A percentile compares a stretch with the other conserved stretches of the same genome.
Evolutionary conservation across 2,113 vertebrate genomes (phyloP).

Genomic region (Channa argus): DNA sequence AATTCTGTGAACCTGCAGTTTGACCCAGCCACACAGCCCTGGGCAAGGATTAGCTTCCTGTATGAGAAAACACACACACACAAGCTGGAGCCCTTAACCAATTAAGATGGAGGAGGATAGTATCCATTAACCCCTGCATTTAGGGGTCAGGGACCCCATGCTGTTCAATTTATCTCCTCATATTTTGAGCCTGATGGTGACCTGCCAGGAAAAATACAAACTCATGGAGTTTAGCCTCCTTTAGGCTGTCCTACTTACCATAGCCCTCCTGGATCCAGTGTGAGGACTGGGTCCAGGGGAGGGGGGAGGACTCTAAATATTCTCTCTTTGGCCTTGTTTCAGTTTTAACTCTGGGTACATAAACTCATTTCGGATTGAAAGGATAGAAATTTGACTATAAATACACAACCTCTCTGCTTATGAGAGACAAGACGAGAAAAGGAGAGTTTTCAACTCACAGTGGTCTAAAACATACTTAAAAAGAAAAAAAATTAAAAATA

Average conservation of each 20-base stretch:
- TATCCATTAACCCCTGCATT: conserved; percentile 66
- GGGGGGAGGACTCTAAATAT: conserved; percentile 35
- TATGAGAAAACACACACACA: conserved; percentile 24
- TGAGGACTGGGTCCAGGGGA: conserved; percentile 9
- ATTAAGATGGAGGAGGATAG: conserved; percentile 66
- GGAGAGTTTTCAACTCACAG: not conserved
- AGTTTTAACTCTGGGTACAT: conserved; percentile 47
- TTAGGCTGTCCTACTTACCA: conserved; percentile 60
- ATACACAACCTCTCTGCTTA: conserved; percentile 12
- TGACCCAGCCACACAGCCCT: conserved; percentile 57
- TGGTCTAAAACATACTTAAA: not conserved
- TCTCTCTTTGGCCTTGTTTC: conserved; percentile 52
- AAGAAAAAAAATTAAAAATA: too few species aligned
- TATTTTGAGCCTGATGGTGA: conserved; percentile 43
- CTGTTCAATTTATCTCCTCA: conserved; percentile 54
- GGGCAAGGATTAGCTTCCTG: conserved; percentile 55
- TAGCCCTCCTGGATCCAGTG: conserved; percentile 32
- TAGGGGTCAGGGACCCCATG: conserved; percentile 61
- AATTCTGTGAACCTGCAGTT: conserved; percentile 48
- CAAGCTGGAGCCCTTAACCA: conserved; percentile 31
- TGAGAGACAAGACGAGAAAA: not conserved
- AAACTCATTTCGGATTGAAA: conserved; percentile 57
- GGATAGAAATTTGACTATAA: conserved; percentile 43
- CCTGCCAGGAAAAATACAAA: conserved; percentile 65
- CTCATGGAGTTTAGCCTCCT: conserved; percentile 43